Evolutionary conservation across 2,888 invertebrate species (phyloP).

Genomic region (Eupithecia inturbata): DNA sequence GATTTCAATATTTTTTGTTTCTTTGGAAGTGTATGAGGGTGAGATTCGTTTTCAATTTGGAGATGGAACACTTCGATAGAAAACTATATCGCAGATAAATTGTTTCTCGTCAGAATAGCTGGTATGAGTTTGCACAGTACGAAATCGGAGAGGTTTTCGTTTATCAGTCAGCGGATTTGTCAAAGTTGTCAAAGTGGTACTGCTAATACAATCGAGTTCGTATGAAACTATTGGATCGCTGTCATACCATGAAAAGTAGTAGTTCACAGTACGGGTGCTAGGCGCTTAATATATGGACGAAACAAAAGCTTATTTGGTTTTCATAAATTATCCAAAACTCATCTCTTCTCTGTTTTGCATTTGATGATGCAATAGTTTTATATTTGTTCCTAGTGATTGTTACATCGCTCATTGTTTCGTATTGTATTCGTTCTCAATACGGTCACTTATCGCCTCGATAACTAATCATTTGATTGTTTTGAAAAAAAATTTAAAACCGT

Average conservation of each 20-base stretch:
- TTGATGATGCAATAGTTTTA: slow-evolving; percentile 14
- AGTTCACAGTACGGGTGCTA: not conserved
- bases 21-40: slow-evolving; percentile 55
- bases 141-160: not conserved
- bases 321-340: not conserved
- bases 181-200: not conserved
- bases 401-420: not conserved
- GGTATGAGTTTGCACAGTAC: not conserved
- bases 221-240: not conserved
- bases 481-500: too few relatives aligned
- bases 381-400: not conserved
- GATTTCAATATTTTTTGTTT: slow-evolving; percentile 57
- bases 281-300: not conserved
- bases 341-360: slow-evolving; percentile 6
- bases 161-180: too few relatives aligned
- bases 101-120: slow-evolving; percentile 22
- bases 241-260: not conserved
- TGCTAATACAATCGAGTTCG: not conserved
- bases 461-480: too few relatives aligned
- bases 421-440: not conserved
- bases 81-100: slow-evolving; percentile 15
- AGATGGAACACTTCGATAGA: slow-evolving; percentile 35
- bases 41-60: slow-evolving; percentile 19
- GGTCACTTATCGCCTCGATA: not conserved
- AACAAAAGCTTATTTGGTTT: not conserved